phyloP scores from a whole-genome alignment of 2,113 vertebrate species.

The Calyptommatus sinebrachiatus region DNA sequence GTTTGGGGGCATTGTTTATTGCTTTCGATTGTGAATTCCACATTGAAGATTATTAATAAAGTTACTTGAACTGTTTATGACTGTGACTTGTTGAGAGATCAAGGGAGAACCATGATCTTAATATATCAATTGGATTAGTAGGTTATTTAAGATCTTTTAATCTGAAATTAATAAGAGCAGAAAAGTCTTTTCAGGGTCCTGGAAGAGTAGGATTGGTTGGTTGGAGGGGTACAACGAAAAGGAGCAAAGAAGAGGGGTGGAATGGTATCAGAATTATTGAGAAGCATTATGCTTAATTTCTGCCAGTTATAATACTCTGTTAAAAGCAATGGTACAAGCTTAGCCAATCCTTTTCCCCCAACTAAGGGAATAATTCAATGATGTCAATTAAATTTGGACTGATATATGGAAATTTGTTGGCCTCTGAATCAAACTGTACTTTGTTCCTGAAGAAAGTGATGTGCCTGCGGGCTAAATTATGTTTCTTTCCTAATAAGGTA shows the following conservation, averaged over 20 bases:
- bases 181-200: background rate
- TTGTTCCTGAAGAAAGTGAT: constrained; percentile 19
- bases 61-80: no score
- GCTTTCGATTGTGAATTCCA: no score
- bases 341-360: constrained; percentile 17
- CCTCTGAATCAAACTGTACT: background rate
- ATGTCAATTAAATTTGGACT: constrained; percentile 21
- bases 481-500: background rate
- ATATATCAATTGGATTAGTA: no score
- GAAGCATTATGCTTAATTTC: constrained; percentile 17
- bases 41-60: no score
- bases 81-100: no score
- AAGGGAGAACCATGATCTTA: no score
- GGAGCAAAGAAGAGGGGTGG: background rate
- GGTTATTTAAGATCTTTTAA: no score
- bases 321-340: background rate
- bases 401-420: background rate
- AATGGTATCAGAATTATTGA: background rate
- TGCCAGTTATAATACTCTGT: background rate
- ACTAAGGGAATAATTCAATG: background rate
- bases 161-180: background rate
- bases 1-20: no score
- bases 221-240: background rate
- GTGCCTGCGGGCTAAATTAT: background rate
- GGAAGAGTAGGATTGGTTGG: background rate